Percentiles rank a stretch among this genome's conserved stretches.
Evolutionary conservation across 2,113 vertebrate species (phyloP).

Genomic region (Calcarius ornatus): DNA sequence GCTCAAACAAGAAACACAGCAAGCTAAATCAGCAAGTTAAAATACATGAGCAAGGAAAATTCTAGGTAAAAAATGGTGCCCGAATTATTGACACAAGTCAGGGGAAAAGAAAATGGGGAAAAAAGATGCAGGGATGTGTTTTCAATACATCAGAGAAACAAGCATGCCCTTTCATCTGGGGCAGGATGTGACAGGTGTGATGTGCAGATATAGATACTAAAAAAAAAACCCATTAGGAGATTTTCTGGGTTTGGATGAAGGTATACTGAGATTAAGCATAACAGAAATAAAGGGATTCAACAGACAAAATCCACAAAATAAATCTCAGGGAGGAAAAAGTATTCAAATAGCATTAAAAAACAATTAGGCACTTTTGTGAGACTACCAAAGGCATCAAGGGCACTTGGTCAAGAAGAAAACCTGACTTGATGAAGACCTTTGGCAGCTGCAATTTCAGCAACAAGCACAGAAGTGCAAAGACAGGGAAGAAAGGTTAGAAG

Average conservation of each 20-base stretch:
- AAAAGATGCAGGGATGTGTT: neutral
- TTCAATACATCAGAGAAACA: neutral
- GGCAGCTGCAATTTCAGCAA: neutral
- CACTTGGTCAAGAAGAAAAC: neutral
- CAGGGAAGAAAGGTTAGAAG: neutral
- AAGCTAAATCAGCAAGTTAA: neutral
- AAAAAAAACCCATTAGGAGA: accelerated
- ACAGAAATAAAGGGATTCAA: neutral
- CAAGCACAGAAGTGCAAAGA: neutral
- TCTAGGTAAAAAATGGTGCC: neutral
- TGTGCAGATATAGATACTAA: neutral
- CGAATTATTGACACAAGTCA: neutral
- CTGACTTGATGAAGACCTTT: neutral
- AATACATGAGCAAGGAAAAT: neutral
- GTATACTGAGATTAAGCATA: neutral
- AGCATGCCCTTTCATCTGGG: neutral
- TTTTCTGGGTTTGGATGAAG: neutral
- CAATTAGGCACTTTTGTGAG: neutral
- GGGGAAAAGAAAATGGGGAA: neutral
- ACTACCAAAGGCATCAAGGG: neutral
- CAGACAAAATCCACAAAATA: neutral
- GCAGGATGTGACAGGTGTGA: neutral
- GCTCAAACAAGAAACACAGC: neutral
- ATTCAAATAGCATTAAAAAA: neutral
- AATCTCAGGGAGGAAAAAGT: neutral